Base-by-base conservation (phyloP, 2,797 vertebrate genomes). In the Catamblyrhynchus diadema region DNA sequence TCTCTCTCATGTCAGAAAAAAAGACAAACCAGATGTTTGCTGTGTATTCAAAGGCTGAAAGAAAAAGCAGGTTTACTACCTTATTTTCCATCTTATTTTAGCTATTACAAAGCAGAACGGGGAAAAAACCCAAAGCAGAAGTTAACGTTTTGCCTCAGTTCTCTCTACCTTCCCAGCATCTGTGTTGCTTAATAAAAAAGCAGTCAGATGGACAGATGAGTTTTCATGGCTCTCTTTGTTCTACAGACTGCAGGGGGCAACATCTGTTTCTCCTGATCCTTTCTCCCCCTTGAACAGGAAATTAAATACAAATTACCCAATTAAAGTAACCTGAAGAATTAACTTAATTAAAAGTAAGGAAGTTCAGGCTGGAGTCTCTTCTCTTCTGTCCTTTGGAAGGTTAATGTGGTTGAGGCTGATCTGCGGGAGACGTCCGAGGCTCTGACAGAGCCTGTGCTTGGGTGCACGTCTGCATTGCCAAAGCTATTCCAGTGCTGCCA, bases 231-330 rank as follows among this genome's bases (percentile, higher is more conserved):
- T 83, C 35, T 90, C 85, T 67, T 60, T 83, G 66, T 64, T 73
- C 90, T 42, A 13, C n/a, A 48, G 44, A 79, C 84, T 3, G 2
- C 83, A 44, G 78, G 84, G 77, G 83, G 74, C 51, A 90, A 86
- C 87, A 96, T 78, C 87, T 95, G 89, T 53, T 92, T 72, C 81
- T 91, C 60, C 82, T 51, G 28, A 75, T 53, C 25, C 33, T 84
- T 88, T 47, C 4, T n/a, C 35, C 39, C 17, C 21, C n/a, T 81
- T 9, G 32, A 82, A 75, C 19, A 54, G 56, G 79, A 86, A 93
- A 94, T 96, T 67, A 96, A 93, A 91, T 59, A 61, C 78, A 86
- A 92, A 93, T 94, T 78, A 28, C 77, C 64, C 50, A 65, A 51
- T 94, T 93, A 92, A 74, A 75, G 61, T 30, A 77, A 94, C 39